Conservation (phyloP, 35 echinoderm and acorn worm species). For the Hemicentrotus pulcherrimus region DNA sequence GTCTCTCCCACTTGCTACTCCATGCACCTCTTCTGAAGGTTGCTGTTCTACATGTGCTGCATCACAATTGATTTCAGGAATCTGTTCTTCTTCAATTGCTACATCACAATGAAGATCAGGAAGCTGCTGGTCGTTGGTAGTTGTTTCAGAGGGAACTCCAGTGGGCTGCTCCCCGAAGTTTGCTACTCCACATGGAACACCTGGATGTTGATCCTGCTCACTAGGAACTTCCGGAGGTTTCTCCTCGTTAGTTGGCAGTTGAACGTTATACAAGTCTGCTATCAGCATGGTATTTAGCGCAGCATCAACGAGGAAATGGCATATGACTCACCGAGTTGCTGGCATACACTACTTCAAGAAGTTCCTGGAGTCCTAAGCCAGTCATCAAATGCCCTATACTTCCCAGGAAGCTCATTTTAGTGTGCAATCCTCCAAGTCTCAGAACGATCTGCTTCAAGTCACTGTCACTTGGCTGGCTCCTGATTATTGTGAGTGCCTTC, state of each 20-base stretch:
- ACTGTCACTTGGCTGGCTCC: too few species aligned
- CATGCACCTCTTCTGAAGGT: background rate
- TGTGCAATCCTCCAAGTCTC: slow-evolving; percentile 67
- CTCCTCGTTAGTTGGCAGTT: background rate
- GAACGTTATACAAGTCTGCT: slow-evolving; percentile 15
- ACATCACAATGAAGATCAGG: too few species aligned
- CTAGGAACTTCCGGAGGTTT: background rate
- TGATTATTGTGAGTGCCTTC: too few species aligned
- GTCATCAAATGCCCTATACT: slow-evolving; percentile 62
- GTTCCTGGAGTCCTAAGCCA: slow-evolving; percentile 38
- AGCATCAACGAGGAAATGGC: slow-evolving; percentile 64
- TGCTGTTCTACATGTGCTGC: too few species aligned
- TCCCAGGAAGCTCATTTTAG: slow-evolving; percentile 69
- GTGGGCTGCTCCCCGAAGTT: too few species aligned
- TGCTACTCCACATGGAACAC: background rate
- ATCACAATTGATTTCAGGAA: too few species aligned
- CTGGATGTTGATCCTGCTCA: too few species aligned
- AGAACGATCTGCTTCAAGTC: slow-evolving; percentile 44
- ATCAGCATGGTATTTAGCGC: slow-evolving; percentile 56
- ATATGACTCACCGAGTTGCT: slow-evolving; percentile 63
- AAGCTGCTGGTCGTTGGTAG: too few species aligned
- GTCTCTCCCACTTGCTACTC: too few species aligned
- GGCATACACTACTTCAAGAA: slow-evolving; percentile 65
- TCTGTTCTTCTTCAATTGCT: too few species aligned
- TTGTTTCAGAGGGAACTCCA: too few species aligned